Base-by-base conservation (phyloP, 2,113 vertebrate species). In the Bos javanicus region DNA sequence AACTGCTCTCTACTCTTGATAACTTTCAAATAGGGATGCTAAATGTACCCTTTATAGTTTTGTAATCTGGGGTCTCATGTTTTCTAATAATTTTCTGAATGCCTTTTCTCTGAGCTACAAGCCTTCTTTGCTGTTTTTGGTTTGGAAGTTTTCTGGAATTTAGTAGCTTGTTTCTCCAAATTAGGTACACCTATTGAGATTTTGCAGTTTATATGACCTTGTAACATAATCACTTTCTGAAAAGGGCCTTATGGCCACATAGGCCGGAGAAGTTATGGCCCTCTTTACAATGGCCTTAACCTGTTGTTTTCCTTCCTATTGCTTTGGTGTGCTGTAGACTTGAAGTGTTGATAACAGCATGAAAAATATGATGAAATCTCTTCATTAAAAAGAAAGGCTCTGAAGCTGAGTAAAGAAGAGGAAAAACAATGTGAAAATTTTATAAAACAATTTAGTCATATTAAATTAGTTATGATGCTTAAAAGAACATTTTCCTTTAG, bases 401-500 rank as follows among this genome's bases (percentile, higher is more conserved):
- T 74, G 43, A 52, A 84, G 33, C 28, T 90, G 74, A 91, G 64
- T 39, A 85, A 96, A 87, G 19, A 19, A 56, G 8, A 48, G 15
- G 25, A 16, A 28, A 48, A 87, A 91, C 46, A 19, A 64, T 67
- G 46, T 81, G 26, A 86, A 50, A 54, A 5, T 94, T 95, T 25
- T 95, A 36, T 85, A 64, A 83, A 96, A 76, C 10, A 81, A 57
- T 82, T 95, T 86, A 76, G 71, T 90, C 23, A 56, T 48, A 89
- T 86, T 81, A 93, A 92, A 92, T 96, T 96, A 97, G 36, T 78
- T 78, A 54, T 90, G 90, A 78, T 94, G 50, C 87, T 95, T 98
- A 97, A 59, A 95, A 93, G 46, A 89, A 93, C 59, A 67, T 93
- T 95, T 96, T 92, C 59, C 91, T 98, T 94, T 93, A 97, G 95